A percentile compares a stretch with the other conserved stretches of the same genome.
Conservation (phyloP, 1,140 invertebrate genomes). For the Caligus rogercresseyi region DNA sequence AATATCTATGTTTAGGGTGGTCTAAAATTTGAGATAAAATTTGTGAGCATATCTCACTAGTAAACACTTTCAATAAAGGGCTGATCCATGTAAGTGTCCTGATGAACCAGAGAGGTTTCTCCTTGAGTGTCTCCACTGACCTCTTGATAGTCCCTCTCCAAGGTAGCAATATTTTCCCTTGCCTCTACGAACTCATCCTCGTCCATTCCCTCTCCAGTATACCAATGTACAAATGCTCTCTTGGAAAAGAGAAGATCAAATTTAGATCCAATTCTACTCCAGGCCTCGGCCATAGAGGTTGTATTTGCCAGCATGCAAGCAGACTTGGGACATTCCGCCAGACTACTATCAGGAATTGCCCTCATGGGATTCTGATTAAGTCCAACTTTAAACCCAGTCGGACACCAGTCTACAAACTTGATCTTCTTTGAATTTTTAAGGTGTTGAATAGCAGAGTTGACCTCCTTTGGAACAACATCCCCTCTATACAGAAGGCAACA, state of each 20-base stretch:
- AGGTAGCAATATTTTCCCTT: constrained; percentile 24
- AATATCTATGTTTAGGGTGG: no score
- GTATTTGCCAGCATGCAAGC: constrained; percentile 35
- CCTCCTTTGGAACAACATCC: constrained; percentile 28
- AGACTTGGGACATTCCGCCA: constrained; percentile 30
- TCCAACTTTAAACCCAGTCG: constrained; percentile 32
- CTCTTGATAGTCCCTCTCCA: constrained; percentile 22
- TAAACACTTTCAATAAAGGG: background rate
- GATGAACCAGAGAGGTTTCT: background rate
- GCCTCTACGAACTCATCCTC: constrained; percentile 29
- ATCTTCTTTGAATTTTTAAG: constrained; percentile 17
- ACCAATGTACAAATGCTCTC: constrained; percentile 33
- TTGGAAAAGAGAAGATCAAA: constrained; percentile 32
- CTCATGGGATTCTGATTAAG: constrained; percentile 35
- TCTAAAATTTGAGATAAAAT: no score
- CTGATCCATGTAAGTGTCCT: background rate
- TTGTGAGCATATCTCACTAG: no score
- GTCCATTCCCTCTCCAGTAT: constrained; percentile 32
- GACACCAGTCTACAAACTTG: constrained; percentile 24
- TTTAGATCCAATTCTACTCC: constrained; percentile 30
- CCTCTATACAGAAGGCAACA: constrained; percentile 29
- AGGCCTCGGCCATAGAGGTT: constrained; percentile 34
- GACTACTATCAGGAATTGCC: constrained; percentile 33
- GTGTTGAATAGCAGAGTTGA: constrained; percentile 23
- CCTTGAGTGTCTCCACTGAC: constrained; percentile 5